A percentile compares a stretch with the other conserved stretches of the same genome.
Conservation (phyloP, 2,797 vertebrate species). For the Valencia hispanica region DNA sequence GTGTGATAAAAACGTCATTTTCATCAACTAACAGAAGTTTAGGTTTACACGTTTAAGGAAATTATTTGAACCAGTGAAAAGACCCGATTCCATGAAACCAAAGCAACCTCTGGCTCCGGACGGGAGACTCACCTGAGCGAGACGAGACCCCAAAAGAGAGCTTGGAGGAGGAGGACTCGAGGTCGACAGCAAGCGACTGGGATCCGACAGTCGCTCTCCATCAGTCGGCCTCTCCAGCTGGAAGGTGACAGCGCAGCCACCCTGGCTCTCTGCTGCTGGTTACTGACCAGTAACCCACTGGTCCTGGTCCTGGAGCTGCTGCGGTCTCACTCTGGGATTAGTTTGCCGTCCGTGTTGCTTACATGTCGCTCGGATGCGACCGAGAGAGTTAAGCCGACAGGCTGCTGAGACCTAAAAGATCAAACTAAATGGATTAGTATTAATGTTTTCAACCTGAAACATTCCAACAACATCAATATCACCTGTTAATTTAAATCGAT, state of each 20-base stretch:
- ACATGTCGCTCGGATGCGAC: slow-evolving; percentile 17
- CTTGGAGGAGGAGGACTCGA: slow-evolving; percentile 75
- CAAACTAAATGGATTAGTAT: background rate
- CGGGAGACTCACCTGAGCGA: slow-evolving; percentile 74
- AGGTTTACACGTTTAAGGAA: too few relatives aligned
- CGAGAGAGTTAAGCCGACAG: background rate
- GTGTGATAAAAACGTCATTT: too few relatives aligned
- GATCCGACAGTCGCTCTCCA: slow-evolving; percentile 83
- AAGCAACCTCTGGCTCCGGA: background rate
- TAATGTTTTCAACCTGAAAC: too few relatives aligned
- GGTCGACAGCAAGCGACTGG: slow-evolving; percentile 78
- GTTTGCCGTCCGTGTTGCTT: slow-evolving; percentile 1
- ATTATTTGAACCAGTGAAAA: background rate
- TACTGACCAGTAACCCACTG: background rate
- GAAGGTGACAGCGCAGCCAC: slow-evolving; percentile 39
- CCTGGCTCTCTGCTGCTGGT: background rate
- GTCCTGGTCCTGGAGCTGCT: slow-evolving; percentile 8
- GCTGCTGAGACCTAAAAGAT: slow-evolving; percentile 19
- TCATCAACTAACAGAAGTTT: too few relatives aligned
- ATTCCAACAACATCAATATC: too few relatives aligned
- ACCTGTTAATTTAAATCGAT: too few relatives aligned
- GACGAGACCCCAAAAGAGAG: slow-evolving; percentile 82
- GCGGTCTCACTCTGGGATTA: background rate
- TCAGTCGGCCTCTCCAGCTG: slow-evolving; percentile 54
- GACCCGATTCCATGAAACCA: background rate